A percentile compares a stretch with the other conserved stretches of the same genome.
Evolutionary conservation across 2,797 vertebrate genomes (phyloP).

Genomic region (Thunnus albacares): DNA sequence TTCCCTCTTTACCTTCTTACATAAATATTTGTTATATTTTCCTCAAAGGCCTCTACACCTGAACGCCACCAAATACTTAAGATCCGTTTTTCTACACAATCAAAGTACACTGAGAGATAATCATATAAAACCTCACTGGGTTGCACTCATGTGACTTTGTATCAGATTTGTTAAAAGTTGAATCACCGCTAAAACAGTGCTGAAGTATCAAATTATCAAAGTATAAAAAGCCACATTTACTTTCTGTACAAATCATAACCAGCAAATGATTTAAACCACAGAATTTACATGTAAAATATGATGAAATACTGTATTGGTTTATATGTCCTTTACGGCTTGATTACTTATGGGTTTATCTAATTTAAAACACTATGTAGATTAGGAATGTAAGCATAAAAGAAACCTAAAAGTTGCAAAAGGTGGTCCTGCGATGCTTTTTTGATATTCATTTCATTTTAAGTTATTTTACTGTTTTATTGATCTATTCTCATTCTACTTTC

Average conservation of each 20-base stretch:
- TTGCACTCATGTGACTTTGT: slow-evolving; percentile 2
- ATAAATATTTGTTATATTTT: slow-evolving; percentile 7
- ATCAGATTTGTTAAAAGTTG: slow-evolving; percentile 9
- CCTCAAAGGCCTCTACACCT: neutral
- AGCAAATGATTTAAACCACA: neutral
- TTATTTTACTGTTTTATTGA: too few relatives aligned
- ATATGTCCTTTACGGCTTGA: neutral
- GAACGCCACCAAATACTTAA: neutral
- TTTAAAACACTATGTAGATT: neutral
- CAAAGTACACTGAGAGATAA: slow-evolving; percentile 1
- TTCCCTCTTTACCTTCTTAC: slow-evolving; percentile 3
- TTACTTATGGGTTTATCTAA: neutral
- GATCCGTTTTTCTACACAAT: neutral
- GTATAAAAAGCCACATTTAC: neutral
- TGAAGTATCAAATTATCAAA: neutral
- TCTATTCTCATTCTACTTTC: neutral
- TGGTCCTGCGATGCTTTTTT: neutral
- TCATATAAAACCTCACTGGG: neutral
- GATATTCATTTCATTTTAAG: neutral
- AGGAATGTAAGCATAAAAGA: neutral
- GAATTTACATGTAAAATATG: too few relatives aligned
- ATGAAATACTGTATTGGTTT: too few relatives aligned
- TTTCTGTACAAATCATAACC: neutral
- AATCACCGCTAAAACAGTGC: neutral
- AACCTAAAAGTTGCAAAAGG: neutral